These are phyloP conservation scores for Cepaea hortensis DNA, from an alignment of 2,888 invertebrate species.

Conservation along the genomic window DNA sequence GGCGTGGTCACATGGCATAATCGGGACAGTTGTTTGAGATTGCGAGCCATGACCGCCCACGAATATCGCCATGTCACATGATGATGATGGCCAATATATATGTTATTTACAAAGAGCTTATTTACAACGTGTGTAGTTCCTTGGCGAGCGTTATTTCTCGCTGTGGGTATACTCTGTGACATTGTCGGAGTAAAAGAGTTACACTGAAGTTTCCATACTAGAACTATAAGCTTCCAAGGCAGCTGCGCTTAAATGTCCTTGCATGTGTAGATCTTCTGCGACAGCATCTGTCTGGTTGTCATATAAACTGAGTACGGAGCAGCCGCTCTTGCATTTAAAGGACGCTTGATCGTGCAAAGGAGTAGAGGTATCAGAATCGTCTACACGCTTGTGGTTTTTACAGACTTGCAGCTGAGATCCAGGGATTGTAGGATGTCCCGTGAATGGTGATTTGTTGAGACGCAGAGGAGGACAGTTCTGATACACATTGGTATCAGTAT, in stretches of 20 bases:
- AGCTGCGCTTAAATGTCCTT: conserved; percentile 36
- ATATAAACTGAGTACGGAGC: conserved; percentile 29
- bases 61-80: too few species aligned
- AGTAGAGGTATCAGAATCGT: background rate
- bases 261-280: background rate
- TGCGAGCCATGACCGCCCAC: too few species aligned
- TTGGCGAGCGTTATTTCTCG: too few species aligned
- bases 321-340: background rate
- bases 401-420: conserved; percentile 43
- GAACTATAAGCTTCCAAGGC: conserved; percentile 33
- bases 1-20: too few species aligned
- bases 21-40: too few species aligned
- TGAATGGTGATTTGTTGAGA: conserved; percentile 43
- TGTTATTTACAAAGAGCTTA: too few species aligned
- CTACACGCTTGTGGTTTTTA: background rate
- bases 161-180: too few species aligned
- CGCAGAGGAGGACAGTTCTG: background rate
- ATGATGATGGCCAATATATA: too few species aligned
- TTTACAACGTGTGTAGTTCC: too few species aligned
- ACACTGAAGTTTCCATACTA: conserved; percentile 51
- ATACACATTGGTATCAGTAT: too few species aligned
- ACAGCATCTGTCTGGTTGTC: conserved; percentile 22
- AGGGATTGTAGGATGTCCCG: conserved; percentile 44
- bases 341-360: conserved; percentile 7
- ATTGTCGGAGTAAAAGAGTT: too few species aligned